Evolutionary conservation across 2,113 vertebrate genomes (phyloP).

Genomic region (Bufo bufo): DNA sequence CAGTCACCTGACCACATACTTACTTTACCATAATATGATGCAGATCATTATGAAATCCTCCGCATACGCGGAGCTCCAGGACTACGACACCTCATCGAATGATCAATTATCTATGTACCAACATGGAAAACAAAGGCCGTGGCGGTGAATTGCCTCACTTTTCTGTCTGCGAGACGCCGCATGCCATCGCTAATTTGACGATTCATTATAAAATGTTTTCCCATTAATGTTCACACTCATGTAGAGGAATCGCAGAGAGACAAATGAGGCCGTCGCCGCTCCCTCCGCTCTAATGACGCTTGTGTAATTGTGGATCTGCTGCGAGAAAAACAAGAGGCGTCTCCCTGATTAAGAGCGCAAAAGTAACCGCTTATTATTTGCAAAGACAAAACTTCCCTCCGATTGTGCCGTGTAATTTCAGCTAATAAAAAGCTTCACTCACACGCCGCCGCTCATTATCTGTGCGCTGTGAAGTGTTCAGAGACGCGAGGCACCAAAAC

Average conservation of each 20-base stretch:
- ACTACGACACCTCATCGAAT: constrained; percentile 11
- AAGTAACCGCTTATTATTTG: constrained; percentile 35
- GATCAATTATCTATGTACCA: constrained; percentile 41
- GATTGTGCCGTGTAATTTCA: constrained; percentile 29
- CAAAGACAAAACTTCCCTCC: constrained; percentile 3
- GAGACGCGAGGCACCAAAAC: background rate
- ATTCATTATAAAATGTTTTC: constrained; percentile 54
- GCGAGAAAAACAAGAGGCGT: constrained; percentile 31
- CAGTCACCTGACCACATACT: background rate
- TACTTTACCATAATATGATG: background rate
- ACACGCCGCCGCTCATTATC: constrained; percentile 19
- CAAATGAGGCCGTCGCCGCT: constrained; percentile 5
- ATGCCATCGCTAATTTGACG: constrained; percentile 49
- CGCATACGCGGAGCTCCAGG: background rate
- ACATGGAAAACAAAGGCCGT: constrained; percentile 26
- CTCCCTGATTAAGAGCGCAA: constrained; percentile 32
- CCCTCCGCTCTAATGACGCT: constrained; percentile 29
- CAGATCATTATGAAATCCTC: background rate
- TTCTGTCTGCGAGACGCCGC: constrained; percentile 33
- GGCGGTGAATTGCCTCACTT: constrained; percentile 18
- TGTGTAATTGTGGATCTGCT: constrained; percentile 30
- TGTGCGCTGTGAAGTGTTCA: constrained; percentile 16
- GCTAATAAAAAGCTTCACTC: constrained; percentile 33
- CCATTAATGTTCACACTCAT: constrained; percentile 47
- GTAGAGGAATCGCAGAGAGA: constrained; percentile 47